Conservation (phyloP, 2,797 vertebrate genomes). For the Poeciliopsis paucimaculata region DNA sequence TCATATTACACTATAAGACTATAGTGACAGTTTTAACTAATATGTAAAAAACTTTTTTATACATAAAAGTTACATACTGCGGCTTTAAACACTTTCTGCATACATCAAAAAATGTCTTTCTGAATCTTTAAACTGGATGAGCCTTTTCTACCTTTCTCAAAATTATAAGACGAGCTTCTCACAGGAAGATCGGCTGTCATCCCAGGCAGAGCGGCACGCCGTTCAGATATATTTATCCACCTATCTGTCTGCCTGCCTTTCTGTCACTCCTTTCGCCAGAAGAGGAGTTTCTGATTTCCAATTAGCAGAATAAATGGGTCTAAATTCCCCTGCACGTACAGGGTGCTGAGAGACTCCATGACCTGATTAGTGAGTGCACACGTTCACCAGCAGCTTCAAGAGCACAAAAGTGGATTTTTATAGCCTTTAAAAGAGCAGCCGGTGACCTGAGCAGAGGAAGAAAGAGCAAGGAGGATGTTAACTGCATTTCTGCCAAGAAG, state of each 20-base stretch:
- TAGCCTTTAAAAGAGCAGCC: constrained; percentile 51
- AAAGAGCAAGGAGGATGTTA: constrained; percentile 8
- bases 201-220: background rate
- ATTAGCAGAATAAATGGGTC: constrained; percentile 70
- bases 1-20: too few relatives aligned
- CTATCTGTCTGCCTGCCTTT: constrained; percentile 1
- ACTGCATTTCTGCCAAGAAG: background rate
- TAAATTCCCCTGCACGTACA: constrained; percentile 63
- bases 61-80: too few relatives aligned
- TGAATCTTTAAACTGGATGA: constrained; percentile 19
- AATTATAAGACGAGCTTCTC: constrained; percentile 20
- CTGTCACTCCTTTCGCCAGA: constrained; percentile 36
- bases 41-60: background rate
- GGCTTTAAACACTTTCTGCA: background rate
- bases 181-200: constrained; percentile 11
- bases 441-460: constrained; percentile 31
- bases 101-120: constrained; percentile 1
- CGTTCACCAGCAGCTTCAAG: constrained; percentile 10
- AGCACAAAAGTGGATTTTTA: constrained; percentile 37
- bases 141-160: constrained; percentile 12
- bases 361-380: constrained; percentile 57
- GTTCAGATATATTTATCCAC: constrained; percentile 18
- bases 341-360: constrained; percentile 51
- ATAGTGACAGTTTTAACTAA: background rate
- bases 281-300: constrained; percentile 59